Conservation (phyloP, 2,888 invertebrate species). For the Augiades crinisus region DNA sequence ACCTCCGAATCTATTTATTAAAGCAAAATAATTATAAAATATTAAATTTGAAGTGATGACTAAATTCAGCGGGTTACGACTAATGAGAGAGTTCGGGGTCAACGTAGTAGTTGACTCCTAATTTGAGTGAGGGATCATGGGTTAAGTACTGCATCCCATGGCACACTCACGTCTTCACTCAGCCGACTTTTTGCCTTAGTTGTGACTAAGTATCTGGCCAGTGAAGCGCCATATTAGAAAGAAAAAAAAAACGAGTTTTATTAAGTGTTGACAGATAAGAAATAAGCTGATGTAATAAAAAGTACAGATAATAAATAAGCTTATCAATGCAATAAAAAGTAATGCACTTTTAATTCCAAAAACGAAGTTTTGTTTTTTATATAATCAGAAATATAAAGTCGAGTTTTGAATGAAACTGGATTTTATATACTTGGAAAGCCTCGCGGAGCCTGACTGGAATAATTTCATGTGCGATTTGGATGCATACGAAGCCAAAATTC, state of each 20-base stretch:
- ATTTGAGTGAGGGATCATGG: slow-evolving; percentile 56
- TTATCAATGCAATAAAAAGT: background rate
- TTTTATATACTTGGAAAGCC: slow-evolving; percentile 47
- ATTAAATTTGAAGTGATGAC: background rate
- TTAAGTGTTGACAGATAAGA: no score
- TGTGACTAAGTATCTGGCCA: background rate
- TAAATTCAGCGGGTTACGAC: background rate
- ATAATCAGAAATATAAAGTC: background rate
- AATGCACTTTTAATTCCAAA: background rate
- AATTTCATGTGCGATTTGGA: slow-evolving; percentile 60
- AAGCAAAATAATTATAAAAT: no score
- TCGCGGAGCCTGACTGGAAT: slow-evolving; percentile 44
- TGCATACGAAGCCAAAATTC: slow-evolving; percentile 64
- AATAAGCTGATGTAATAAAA: background rate
- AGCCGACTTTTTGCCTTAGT: slow-evolving; percentile 34
- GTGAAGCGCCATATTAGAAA: background rate
- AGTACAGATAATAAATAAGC: background rate
- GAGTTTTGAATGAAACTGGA: slow-evolving; percentile 51
- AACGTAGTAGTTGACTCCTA: slow-evolving; percentile 49
- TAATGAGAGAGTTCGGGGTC: slow-evolving; percentile 49
- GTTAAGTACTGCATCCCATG: slow-evolving; percentile 51
- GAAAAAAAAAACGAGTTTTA: background rate
- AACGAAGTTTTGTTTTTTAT: background rate
- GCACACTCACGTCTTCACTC: slow-evolving; percentile 38
- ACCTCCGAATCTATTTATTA: no score